Conservation (phyloP, 2,888 invertebrate species). For the Crematogaster levior region DNA sequence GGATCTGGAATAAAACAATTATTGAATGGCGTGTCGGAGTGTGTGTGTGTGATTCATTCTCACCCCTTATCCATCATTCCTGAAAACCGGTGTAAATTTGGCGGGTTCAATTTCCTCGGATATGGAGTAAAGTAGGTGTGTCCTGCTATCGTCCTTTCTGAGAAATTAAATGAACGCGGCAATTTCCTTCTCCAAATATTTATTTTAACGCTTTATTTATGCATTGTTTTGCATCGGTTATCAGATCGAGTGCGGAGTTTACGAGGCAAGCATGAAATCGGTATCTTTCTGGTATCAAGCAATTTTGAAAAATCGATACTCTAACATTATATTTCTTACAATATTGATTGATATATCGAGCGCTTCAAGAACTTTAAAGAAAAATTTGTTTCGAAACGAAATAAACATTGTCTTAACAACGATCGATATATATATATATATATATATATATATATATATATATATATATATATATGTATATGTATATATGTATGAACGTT, state of each 20-base stretch:
- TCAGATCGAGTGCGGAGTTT: background rate
- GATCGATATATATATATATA: no score
- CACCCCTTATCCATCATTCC: slow-evolving; percentile 15
- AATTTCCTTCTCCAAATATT: background rate
- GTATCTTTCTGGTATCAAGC: background rate
- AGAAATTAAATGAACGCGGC: background rate
- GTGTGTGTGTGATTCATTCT: slow-evolving; percentile 22
- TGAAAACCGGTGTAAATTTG: background rate
- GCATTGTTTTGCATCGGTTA: background rate
- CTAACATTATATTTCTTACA: background rate
- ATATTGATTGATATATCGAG: background rate
- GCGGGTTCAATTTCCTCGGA: slow-evolving; percentile 1
- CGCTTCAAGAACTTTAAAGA: background rate
- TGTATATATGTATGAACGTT: no score
- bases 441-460: no score
- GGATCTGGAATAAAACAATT: slow-evolving; percentile 47
- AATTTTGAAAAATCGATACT: background rate
- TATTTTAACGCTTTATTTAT: background rate
- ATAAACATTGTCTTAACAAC: background rate
- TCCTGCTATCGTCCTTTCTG: background rate
- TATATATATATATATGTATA: no score
- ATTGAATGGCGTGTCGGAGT: slow-evolving; percentile 43
- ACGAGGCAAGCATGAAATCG: background rate
- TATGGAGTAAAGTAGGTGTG: background rate
- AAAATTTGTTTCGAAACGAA: background rate